Percentiles rank a stretch among this genome's conserved stretches.
These are phyloP conservation scores for Lipophrys pholis DNA, from an alignment of 2,113 vertebrate genomes.

Conservation along the genomic window DNA sequence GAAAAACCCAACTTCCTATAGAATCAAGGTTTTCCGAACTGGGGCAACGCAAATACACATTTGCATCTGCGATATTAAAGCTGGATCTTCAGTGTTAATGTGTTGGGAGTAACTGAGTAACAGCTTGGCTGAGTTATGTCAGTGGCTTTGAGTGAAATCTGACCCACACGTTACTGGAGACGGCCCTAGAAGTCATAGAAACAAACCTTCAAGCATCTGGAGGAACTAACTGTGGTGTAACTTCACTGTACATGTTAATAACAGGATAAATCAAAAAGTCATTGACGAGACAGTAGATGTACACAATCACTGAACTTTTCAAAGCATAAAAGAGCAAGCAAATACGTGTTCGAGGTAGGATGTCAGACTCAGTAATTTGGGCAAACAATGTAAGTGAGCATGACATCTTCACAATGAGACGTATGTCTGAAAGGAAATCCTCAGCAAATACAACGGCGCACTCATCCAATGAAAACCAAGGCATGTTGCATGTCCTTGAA, in stretches of 20 bases:
- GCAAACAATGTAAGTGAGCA: not conserved
- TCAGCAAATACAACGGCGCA: not conserved
- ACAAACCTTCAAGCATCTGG: slow-evolving; percentile 1
- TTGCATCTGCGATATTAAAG: slow-evolving; percentile 22
- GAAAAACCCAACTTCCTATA: no score
- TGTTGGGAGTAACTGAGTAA: slow-evolving; percentile 16
- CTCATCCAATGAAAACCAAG: slow-evolving; percentile 2
- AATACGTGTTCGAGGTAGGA: no score
- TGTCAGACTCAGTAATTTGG: not conserved
- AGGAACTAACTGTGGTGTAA: not conserved
- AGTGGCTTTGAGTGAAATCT: not conserved
- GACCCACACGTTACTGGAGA: not conserved
- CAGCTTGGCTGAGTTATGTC: slow-evolving; percentile 12
- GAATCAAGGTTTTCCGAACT: not conserved
- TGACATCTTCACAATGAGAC: not conserved
- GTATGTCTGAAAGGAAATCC: not conserved
- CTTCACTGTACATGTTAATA: not conserved
- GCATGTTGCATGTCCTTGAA: not conserved
- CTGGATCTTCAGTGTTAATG: slow-evolving; percentile 3
- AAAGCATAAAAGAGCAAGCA: no score
- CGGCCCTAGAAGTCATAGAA: not conserved
- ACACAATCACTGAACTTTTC: not conserved
- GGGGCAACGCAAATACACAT: slow-evolving; percentile 8
- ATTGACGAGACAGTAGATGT: not conserved
- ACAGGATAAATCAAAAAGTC: not conserved